Evolutionary conservation across 2,888 invertebrate genomes (phyloP), one percentile per base, ranked within the genome.

Genomic region (Eupithecia dodoneata): DNA sequence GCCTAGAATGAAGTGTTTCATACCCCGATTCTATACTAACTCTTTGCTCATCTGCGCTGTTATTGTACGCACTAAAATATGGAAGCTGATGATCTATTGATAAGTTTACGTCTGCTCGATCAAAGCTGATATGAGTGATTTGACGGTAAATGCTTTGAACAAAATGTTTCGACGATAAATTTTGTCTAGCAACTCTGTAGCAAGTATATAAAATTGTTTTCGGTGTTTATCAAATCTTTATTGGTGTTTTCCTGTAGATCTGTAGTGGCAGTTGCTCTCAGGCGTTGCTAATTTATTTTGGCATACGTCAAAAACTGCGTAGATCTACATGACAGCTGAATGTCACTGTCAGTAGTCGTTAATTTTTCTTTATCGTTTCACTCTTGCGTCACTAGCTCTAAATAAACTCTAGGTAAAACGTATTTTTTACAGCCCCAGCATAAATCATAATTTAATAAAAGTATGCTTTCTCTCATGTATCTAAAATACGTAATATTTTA

Each of bases 1-100:
- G 81, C 81, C 81, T 84, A 80, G 79, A 82, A 79, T 79, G 80
- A 80, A 83, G 12, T 52, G 42, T 44, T 63, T 45, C 18, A 72
- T 55, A 67, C 76, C 69, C n/a, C n/a, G 67, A 10, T n/a, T 69
- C 67, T 4, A 15, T 45, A 69, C n/a, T 0, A 45, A 69, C 67
- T 69, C n/a, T 71, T 76, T 7, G 30, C 44, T 49, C 49, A 76
- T 73, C 63, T 73, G 52, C 42, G 44, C 63, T 71, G 44, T 70
- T 66, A 75, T 75, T 72, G 66, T 47, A 45, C 55, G 55, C 13
- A 42, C 63, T 75, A 75, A 52, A 73, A 42, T 71, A 76, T 74
- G 13, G 18, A 49, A 49, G 69, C 71, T 67, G 75, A 80, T 73
- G 73, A 79, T 73, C 71, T 77, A 77, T 80, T 76, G 79, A 78